phyloP scores from a whole-genome alignment of 1,140 invertebrate genomes.

The Drosophila littoralis region DNA sequence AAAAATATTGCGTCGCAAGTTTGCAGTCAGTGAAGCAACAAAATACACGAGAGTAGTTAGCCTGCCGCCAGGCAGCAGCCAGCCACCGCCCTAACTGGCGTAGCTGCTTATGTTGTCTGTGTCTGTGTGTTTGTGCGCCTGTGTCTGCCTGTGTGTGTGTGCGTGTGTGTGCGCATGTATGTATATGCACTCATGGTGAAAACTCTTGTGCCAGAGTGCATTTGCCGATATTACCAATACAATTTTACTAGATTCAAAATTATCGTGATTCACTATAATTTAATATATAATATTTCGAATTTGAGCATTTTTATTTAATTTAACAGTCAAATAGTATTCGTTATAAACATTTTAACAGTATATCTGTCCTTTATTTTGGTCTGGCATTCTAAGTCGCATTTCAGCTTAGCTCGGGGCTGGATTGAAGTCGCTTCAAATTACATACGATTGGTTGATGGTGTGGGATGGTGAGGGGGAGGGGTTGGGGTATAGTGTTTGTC shows the following conservation, averaged over 20 bases:
- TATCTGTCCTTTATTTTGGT: slow-evolving; percentile 12
- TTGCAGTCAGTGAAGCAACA: slow-evolving; percentile 39
- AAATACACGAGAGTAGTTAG: slow-evolving; percentile 22
- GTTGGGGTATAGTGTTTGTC: background rate
- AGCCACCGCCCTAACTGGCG: slow-evolving; percentile 79
- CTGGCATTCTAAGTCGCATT: slow-evolving; percentile 24
- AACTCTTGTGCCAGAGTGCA: slow-evolving; percentile 1
- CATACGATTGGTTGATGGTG: slow-evolving; percentile 6
- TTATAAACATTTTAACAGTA: slow-evolving; percentile 3
- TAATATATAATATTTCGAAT: background rate
- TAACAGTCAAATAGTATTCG: background rate
- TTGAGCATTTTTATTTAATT: background rate
- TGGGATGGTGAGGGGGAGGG: background rate
- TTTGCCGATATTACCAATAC: background rate
- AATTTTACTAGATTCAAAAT: no score
- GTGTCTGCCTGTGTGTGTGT: background rate
- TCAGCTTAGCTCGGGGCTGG: slow-evolving; percentile 17
- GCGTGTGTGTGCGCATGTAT: slow-evolving; percentile 2
- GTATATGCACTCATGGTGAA: slow-evolving; percentile 16
- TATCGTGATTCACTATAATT: no score
- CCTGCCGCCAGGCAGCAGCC: slow-evolving; percentile 58
- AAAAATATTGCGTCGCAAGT: slow-evolving; percentile 66
- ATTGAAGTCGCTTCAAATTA: slow-evolving; percentile 43
- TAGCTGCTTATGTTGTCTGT: slow-evolving; percentile 60
- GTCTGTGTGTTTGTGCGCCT: slow-evolving; percentile 25